A percentile compares a stretch with the other conserved stretches of the same genome.
Evolutionary conservation across 1,140 invertebrate genomes (phyloP).

Genomic region (Cecropterus lyciades): DNA sequence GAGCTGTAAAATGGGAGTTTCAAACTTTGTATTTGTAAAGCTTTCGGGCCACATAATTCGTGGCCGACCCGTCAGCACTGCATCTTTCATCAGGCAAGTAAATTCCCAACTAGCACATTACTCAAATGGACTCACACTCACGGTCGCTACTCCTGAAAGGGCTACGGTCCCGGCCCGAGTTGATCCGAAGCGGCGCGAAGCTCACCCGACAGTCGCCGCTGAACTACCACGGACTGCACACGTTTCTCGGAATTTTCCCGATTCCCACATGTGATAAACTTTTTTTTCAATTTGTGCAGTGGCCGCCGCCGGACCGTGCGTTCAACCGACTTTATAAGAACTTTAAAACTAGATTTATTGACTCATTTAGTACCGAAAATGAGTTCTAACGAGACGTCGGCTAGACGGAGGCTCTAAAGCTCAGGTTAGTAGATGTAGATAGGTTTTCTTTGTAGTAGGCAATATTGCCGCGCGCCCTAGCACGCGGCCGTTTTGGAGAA

Average conservation of each 20-base stretch:
- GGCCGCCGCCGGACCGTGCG: slow-evolving; percentile 31
- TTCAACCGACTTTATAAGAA: slow-evolving; percentile 35
- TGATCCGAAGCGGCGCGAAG: slow-evolving; percentile 38
- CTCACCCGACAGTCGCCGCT: slow-evolving; percentile 51
- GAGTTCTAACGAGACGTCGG: slow-evolving; percentile 47
- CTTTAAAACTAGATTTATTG: slow-evolving; percentile 39
- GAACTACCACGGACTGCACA: slow-evolving; percentile 41
- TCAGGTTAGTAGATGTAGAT: slow-evolving; percentile 56
- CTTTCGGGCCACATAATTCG: neutral
- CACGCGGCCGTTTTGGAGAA: slow-evolving; percentile 7
- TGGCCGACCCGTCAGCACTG: slow-evolving; percentile 32
- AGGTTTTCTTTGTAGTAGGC: slow-evolving; percentile 34
- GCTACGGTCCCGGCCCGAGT: slow-evolving; percentile 44
- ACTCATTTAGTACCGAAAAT: slow-evolving; percentile 43
- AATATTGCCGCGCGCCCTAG: slow-evolving; percentile 16
- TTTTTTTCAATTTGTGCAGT: slow-evolving; percentile 59
- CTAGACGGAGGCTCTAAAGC: slow-evolving; percentile 54
- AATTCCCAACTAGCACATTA: slow-evolving; percentile 33
- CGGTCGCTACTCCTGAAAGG: slow-evolving; percentile 26
- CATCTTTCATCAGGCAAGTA: slow-evolving; percentile 46
- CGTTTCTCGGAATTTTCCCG: slow-evolving; percentile 35
- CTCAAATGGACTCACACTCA: slow-evolving; percentile 24
- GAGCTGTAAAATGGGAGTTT: neutral
- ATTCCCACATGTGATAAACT: slow-evolving; percentile 60
- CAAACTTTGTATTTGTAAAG: neutral